Conservation (phyloP, 1,140 invertebrate species). For the Leptonema lineaticorne region DNA sequence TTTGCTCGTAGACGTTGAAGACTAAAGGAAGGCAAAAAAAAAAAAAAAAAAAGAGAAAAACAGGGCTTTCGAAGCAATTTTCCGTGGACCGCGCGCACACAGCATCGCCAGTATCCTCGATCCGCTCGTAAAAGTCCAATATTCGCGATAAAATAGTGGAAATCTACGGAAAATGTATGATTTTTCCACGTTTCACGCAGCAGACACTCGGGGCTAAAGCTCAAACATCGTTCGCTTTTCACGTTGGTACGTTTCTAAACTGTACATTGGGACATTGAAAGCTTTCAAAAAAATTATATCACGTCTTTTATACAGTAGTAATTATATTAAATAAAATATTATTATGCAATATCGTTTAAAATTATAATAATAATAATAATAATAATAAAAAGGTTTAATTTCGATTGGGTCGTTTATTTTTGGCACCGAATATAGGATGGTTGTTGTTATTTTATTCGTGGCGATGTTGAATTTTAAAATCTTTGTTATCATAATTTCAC, state of each 20-base stretch:
- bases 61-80: background rate
- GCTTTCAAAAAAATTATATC: conserved; percentile 12
- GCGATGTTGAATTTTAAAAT: background rate
- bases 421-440: too few species aligned
- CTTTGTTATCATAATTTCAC: conserved; percentile 7
- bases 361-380: too few species aligned
- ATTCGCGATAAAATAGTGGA: conserved; percentile 29
- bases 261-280: background rate
- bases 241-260: background rate
- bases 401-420: too few species aligned
- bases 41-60: background rate
- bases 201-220: background rate
- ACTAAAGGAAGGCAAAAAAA: background rate
- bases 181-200: conserved; percentile 12
- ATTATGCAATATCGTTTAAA: too few species aligned
- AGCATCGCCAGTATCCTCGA: conserved; percentile 15
- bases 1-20: background rate
- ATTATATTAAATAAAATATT: too few species aligned
- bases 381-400: too few species aligned
- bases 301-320: conserved; percentile 9
- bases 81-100: background rate
- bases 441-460: too few species aligned
- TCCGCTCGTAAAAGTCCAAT: conserved; percentile 35
- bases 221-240: background rate
- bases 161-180: conserved; percentile 10